Evolutionary conservation across 2,113 vertebrate species (phyloP), one percentile per base, ranked within the genome.

Genomic region (Platichthys stellatus): DNA sequence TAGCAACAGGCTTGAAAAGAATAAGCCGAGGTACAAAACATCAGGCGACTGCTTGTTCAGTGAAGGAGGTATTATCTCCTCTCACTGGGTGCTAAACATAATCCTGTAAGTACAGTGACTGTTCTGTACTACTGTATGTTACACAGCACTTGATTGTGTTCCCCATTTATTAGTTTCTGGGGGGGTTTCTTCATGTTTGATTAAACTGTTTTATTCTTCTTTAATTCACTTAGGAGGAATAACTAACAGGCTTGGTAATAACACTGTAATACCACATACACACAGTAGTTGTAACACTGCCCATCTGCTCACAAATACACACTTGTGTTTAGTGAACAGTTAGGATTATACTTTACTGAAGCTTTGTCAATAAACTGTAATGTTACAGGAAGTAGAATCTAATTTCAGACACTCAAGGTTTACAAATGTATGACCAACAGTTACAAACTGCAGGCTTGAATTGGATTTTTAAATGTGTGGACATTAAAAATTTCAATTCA

Each of bases 221-320:
- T 24, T 63, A 24, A 47, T 63, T 82, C 3, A 58, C n/a, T 31
- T 31, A 67, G 43, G 53, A 71, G 17, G 6, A 67, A 40, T 17
- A 65, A 67, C 28, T 85, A 74, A 82, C 49, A 21, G 28, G 2
- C 66, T 86, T 82, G 47, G 2, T 66, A 53, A 31, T 35, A 69
- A 53, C 11, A 60, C 61, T 38, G 45, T 43, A 38, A 38, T 24
- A 61, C 26, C 14, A 20, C 31, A 28, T 57, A 59, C n/a, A n/a
- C n/a, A 65, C 0, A 62, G 2, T 68, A 40, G 21, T 63, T 74
- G 20, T 54, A 53, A 40, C 60, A 61, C 21, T 67, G 63, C 18
- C 17, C 31, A 57, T 70, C 1, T 82, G 59, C 47, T 78, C 20
- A 58, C 61, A 72, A 35, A 69, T 68, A 53, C 20, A 71, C 8